Percentiles rank a stretch among this genome's conserved stretches.
Conservation (phyloP, 92 coral and sea anemone genomes). For the Isaurus tuberculatus region DNA sequence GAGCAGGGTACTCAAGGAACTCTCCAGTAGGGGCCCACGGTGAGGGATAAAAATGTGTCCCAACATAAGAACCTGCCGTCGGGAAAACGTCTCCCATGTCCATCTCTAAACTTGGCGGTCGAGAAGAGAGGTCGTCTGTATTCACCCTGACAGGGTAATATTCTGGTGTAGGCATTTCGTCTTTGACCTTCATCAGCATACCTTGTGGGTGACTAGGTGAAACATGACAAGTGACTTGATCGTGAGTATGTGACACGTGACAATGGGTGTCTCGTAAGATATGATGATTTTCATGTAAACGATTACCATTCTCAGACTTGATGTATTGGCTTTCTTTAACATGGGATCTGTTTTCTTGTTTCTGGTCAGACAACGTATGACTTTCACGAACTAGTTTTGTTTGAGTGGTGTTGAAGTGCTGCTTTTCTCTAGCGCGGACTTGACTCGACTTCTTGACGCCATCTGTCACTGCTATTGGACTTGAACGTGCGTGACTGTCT, state of each 20-base stretch:
- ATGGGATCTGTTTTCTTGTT: constrained; percentile 5
- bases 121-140: constrained; percentile 14
- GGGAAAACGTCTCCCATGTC: constrained; percentile 44
- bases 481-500: constrained; percentile 30
- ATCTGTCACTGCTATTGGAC: constrained; percentile 10
- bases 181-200: not conserved
- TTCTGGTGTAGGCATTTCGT: constrained; percentile 21
- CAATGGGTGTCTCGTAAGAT: constrained; percentile 7
- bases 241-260: constrained; percentile 22
- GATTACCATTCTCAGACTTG: not conserved
- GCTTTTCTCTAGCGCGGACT: constrained; percentile 6
- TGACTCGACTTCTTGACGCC: constrained; percentile 24
- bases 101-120: constrained; percentile 44
- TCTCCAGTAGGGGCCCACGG: constrained; percentile 30
- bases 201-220: constrained; percentile 7
- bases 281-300: not conserved
- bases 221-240: constrained; percentile 10
- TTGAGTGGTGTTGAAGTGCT: constrained; percentile 3
- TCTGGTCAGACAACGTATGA: not conserved
- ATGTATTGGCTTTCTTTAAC: constrained; percentile 25
- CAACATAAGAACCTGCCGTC: constrained; percentile 32
- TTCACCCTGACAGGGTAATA: constrained; percentile 26
- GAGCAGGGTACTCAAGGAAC: constrained; percentile 35
- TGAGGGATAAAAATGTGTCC: constrained; percentile 23
- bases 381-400: not conserved